Conservation (phyloP, 1,140 invertebrate genomes). For the Pygmarrhopalites habei region DNA sequence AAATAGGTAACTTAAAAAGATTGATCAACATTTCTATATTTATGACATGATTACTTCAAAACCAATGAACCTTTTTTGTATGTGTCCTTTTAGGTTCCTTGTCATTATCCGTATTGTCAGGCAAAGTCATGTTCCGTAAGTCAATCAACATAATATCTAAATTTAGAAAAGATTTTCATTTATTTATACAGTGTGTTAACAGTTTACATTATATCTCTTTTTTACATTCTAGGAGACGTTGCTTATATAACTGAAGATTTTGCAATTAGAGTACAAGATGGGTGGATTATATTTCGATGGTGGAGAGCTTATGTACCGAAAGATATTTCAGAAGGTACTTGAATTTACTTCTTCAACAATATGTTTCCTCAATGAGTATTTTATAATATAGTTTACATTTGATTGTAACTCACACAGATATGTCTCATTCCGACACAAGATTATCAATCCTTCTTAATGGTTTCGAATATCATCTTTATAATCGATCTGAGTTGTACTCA, state of each 20-base stretch:
- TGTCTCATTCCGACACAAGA: conserved; percentile 90
- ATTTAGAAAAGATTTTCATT: too few relatives aligned
- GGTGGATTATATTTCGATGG: conserved; percentile 94
- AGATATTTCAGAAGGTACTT: conserved; percentile 81
- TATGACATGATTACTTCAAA: too few relatives aligned
- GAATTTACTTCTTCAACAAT: conserved; percentile 2
- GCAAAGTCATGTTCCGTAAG: conserved; percentile 98
- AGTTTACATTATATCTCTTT: too few relatives aligned
- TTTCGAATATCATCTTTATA: conserved; percentile 93
- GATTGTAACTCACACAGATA: conserved; percentile 56
- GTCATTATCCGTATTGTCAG: conserved; percentile 85
- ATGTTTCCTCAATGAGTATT: not conserved
- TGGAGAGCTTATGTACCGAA: conserved; percentile 91
- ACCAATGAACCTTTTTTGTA: too few relatives aligned
- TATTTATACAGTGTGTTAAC: too few relatives aligned
- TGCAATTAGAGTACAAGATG: conserved; percentile 87
- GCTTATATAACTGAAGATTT: conserved; percentile 92
- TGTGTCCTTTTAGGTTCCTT: conserved; percentile 82
- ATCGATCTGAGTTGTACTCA: conserved; percentile 80
- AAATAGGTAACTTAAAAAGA: conserved; percentile 65
- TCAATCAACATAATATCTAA: too few relatives aligned
- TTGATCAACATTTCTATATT: conserved; percentile 1
- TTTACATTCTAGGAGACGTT: too few relatives aligned
- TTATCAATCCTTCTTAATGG: conserved; percentile 90
- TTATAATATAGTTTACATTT: not conserved